Evolutionary conservation across 2,797 vertebrate species (phyloP).

Genomic region (Pantherophis vulpinus): DNA sequence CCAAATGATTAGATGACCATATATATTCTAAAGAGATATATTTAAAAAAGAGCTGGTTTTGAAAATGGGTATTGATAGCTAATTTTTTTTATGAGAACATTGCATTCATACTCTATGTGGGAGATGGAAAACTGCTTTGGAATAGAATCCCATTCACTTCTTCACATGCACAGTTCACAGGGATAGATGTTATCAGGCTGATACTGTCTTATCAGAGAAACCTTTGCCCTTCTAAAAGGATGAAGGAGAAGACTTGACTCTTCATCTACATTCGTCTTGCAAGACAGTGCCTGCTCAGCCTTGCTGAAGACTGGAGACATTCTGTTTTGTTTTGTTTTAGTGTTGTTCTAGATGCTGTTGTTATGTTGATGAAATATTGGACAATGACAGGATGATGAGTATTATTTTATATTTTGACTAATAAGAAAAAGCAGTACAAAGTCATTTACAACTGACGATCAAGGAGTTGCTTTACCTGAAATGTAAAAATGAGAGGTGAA

Average conservation of each 20-base stretch:
- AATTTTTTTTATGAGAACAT: not conserved
- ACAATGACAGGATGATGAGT: not conserved
- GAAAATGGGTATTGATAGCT: not conserved
- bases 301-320: not conserved
- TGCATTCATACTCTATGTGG: not conserved
- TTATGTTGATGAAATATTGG: slow-evolving; percentile 7
- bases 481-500: not conserved
- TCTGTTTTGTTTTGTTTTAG: not conserved
- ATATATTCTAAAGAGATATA: not conserved
- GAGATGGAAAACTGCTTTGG: not conserved
- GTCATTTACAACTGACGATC: not conserved
- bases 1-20: not conserved
- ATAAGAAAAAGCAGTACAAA: not conserved
- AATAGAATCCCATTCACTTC: not conserved
- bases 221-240: not conserved
- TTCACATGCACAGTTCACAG: not conserved
- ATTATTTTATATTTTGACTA: slow-evolving; percentile 4
- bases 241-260: not conserved
- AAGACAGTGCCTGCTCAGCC: slow-evolving; percentile 14
- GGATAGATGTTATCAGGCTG: not conserved
- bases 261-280: rapidly evolving
- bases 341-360: slow-evolving; percentile 9
- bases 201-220: not conserved
- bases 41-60: not conserved
- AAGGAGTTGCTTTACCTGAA: not conserved